Evolutionary conservation across 2,888 invertebrate genomes (phyloP), one percentile per base, ranked within the genome.

Genomic region (Coronaproctus castanopsis): DNA sequence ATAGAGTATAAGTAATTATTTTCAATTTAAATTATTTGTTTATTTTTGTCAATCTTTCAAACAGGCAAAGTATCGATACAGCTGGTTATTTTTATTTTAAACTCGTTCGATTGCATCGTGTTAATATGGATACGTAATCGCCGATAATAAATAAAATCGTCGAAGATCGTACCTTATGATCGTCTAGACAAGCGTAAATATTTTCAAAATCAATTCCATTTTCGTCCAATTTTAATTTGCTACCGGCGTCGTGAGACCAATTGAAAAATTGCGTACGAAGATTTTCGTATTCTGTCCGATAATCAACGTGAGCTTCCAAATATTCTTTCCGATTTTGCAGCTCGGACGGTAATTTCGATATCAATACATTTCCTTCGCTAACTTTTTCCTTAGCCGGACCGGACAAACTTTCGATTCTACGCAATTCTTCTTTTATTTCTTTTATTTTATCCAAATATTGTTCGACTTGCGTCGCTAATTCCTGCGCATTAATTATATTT

Each of bases 201-300:
- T 87, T 87, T 66, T 87, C 86, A 68, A 89, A 91, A 70, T 93
- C 87, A 3, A 92, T 83, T 18, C 91, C 91, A 64, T 58, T 55
- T 22, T 62, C 60, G 3, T 51, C 36, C 0, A 50, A 50, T 21
- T 58, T 57, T 19, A 63, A 71, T 52, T 85, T 80, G 55, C 82
- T 79, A 65, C 84, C 83, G 0, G 90, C 88, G 68, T 88, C 86
- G 67, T 82, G 82, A 1, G 88, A 82, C 88, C 91, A 90, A 57
- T 80, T 79, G 66, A 82, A 83, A 3, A 93, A 77, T 70, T 85
- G 84, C 54, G 85, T 82, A 1, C 86, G 83, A 3, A 86, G 74
- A 56, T 79, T 77, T 65, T 82, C 80, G 69, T 90, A 90, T 65
- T 86, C 82, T 64, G 86, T 76, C 21, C 90, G 79, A 63, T 83